These are phyloP conservation scores for Urocitellus parryii DNA, from an alignment of 2,113 vertebrate genomes.

Conservation along the genomic window DNA sequence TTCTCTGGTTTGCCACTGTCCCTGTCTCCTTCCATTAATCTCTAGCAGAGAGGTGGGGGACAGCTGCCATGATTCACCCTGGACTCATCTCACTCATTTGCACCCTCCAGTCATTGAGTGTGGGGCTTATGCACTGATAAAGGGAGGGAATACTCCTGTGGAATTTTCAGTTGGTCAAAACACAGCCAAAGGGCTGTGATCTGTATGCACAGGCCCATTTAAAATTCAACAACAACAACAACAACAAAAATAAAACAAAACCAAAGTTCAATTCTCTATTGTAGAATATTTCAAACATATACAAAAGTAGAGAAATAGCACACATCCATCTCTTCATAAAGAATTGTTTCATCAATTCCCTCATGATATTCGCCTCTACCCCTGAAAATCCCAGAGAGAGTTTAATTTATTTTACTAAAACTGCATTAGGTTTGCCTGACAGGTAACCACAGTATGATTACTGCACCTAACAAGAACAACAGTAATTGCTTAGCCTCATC, in stretches of 20 bases:
- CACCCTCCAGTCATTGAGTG: neutral
- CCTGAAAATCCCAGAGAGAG: neutral
- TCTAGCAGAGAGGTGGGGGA: neutral
- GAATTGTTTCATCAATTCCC: neutral
- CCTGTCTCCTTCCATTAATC: no score
- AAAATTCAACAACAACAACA: neutral
- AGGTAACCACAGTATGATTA: neutral
- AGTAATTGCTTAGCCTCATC: neutral
- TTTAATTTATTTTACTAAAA: slow-evolving; percentile 38
- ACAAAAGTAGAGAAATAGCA: neutral
- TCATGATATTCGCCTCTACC: neutral
- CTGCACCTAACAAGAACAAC: neutral
- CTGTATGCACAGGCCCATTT: neutral
- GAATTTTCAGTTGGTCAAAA: neutral
- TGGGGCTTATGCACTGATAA: neutral
- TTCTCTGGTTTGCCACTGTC: accelerated
- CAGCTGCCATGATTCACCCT: neutral
- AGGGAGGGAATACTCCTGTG: neutral
- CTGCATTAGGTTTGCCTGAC: neutral
- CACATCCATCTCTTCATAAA: neutral
- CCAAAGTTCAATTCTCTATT: neutral
- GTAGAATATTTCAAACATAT: neutral
- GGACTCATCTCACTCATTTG: neutral
- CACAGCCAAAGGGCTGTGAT: neutral
- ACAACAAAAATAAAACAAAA: neutral